Evolutionary conservation across 2,113 vertebrate species (phyloP), one percentile per base, ranked within the genome.

Genomic region (Cygnus buccinator): DNA sequence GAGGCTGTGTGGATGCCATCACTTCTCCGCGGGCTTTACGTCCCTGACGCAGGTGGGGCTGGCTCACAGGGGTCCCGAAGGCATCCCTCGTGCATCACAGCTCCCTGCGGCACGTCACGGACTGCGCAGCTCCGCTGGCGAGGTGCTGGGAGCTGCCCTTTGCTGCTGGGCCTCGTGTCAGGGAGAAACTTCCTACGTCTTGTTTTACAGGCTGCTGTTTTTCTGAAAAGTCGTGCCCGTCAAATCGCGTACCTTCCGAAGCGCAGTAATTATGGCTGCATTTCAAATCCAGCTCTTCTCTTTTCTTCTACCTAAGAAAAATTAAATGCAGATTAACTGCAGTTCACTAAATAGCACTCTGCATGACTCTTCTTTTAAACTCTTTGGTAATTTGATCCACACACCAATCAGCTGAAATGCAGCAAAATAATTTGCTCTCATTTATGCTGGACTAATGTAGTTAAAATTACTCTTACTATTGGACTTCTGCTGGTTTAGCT

Each of bases 101-200:
- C 28, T 1, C 17, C 0, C 8, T 25, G 6, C 39, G 2, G 31
- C 0, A 0, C n/a, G 9, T 46, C 62, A 0, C 2, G 0, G 37
- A 23, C 55, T 26, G 63, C 1, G 9, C 35, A 23, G 19, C 72
- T 61, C 2, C 6, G 4, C 71, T 3, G 26, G 15, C 2, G 10
- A 6, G 31, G 2, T 4, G n/a, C 2, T 1, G 11, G 29, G 31
- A 6, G 12, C 72, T 4, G 37, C 2, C 0, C 0, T 23, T 59
- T 9, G 1, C 26, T 12, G 12, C 5, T 59, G 17, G 14, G 33
- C 82, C 71, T 33, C 2, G 2, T 4, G 58, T 46, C 67, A 15
- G 41, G 75, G 82, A 73, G 46, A 19, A 62, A 14, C 25, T 88
- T 70, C 7, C 41, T 12, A 8, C 19, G 3, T 21, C 0, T 41